Evolutionary conservation across 1,140 invertebrate species (phyloP).

Genomic region (Nasonia giraulti): DNA sequence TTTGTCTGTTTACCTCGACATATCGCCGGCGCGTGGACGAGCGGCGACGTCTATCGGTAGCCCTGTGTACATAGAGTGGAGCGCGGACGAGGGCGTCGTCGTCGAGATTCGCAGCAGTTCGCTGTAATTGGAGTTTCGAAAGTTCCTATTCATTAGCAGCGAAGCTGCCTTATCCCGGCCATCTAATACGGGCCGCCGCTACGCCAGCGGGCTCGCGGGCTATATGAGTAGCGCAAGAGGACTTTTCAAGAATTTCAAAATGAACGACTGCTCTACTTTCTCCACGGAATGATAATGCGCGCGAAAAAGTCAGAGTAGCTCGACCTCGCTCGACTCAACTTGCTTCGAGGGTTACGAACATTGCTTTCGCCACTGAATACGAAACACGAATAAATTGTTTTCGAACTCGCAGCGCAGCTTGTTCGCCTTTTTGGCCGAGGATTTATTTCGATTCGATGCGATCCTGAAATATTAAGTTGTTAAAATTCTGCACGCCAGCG

Average conservation of each 20-base stretch:
- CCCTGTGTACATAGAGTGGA: not conserved
- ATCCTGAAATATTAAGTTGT: too few species aligned
- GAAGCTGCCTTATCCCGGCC: constrained; percentile 62
- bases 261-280: constrained; percentile 42
- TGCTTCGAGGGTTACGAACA: constrained; percentile 1
- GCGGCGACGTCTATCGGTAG: not conserved
- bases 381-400: constrained; percentile 25
- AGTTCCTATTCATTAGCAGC: constrained; percentile 67
- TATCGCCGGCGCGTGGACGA: not conserved
- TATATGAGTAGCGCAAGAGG: constrained; percentile 60
- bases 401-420: not conserved
- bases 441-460: too few species aligned
- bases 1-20: constrained; percentile 36
- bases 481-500: too few species aligned
- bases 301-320: constrained; percentile 4
- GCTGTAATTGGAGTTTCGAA: constrained; percentile 64
- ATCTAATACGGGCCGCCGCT: constrained; percentile 61
- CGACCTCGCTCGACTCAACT: constrained; percentile 6
- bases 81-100: constrained; percentile 28
- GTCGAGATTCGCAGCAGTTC: constrained; percentile 49
- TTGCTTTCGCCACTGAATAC: constrained; percentile 1
- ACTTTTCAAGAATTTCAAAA: constrained; percentile 64
- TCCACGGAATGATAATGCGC: constrained; percentile 28
- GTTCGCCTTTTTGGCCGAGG: too few species aligned
- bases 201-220: not conserved